Evolutionary conservation across 2,888 invertebrate genomes (phyloP).

Genomic region (Phlogophora meticulosa): DNA sequence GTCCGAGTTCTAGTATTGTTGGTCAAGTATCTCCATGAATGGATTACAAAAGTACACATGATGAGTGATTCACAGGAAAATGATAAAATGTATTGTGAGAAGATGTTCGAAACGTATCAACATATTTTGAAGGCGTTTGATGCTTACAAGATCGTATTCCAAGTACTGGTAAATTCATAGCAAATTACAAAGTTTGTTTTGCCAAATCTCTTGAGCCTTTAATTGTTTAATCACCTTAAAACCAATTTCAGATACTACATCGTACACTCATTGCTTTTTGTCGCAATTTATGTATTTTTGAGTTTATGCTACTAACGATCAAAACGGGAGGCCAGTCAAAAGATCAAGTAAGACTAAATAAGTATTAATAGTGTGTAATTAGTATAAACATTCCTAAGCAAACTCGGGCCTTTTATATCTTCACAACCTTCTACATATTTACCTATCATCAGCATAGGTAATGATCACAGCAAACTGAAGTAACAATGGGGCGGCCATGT

Average conservation of each 20-base stretch:
- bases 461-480: no score
- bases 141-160: conserved; percentile 35
- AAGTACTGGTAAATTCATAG: conserved; percentile 42
- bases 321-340: neutral
- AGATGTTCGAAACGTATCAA: conserved; percentile 8
- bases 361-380: no score
- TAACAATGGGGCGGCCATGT: no score
- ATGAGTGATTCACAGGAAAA: neutral
- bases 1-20: conserved; percentile 26
- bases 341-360: conserved; percentile 1
- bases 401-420: no score
- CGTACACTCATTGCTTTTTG: conserved; percentile 1
- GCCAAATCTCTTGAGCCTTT: neutral
- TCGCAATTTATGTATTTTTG: conserved; percentile 13
- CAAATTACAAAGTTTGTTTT: no score
- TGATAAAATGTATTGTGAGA: neutral
- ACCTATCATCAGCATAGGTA: no score
- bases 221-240: neutral
- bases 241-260: conserved; percentile 2
- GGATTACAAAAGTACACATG: neutral
- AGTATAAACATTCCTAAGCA: no score
- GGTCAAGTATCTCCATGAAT: conserved; percentile 18
- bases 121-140: conserved; percentile 43
- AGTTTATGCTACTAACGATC: neutral
- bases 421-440: no score